Percentiles rank a stretch among this genome's conserved stretches.
Evolutionary conservation across 2,888 invertebrate genomes (phyloP).

Genomic region (Trissolcus japonicus): DNA sequence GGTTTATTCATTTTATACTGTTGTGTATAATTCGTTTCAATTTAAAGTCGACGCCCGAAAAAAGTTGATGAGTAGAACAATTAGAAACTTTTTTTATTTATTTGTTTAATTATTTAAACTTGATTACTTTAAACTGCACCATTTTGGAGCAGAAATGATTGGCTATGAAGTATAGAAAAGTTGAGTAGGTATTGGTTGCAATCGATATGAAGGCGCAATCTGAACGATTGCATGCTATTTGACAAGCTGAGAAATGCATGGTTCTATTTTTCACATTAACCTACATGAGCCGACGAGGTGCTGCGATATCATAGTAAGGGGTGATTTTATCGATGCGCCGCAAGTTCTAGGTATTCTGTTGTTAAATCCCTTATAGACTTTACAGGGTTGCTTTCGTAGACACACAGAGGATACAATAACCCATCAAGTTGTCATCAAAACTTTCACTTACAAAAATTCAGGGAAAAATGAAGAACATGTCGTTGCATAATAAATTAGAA

Average conservation of each 20-base stretch:
- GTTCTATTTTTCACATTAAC: slow-evolving; percentile 50
- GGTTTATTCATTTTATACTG: too few relatives aligned
- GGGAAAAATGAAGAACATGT: neutral
- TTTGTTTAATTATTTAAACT: too few relatives aligned
- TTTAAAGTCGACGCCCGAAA: too few relatives aligned
- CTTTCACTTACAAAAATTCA: neutral
- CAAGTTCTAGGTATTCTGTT: slow-evolving; percentile 60
- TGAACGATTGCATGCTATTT: slow-evolving; percentile 45
- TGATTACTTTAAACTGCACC: too few relatives aligned
- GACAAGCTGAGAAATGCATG: slow-evolving; percentile 48
- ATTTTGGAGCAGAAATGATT: neutral
- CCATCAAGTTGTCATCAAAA: slow-evolving; percentile 4
- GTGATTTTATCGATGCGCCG: slow-evolving; percentile 45
- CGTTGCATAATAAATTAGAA: too few relatives aligned
- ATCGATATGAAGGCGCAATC: slow-evolving; percentile 35
- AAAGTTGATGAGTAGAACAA: too few relatives aligned
- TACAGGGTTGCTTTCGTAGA: slow-evolving; percentile 22
- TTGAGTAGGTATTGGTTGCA: slow-evolving; percentile 7
- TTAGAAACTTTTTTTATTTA: too few relatives aligned
- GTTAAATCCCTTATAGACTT: slow-evolving; percentile 59
- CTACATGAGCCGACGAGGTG: slow-evolving; percentile 35
- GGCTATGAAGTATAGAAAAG: neutral
- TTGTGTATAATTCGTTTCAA: too few relatives aligned
- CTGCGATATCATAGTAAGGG: slow-evolving; percentile 28
- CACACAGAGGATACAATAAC: slow-evolving; percentile 7